Evolutionary conservation across 1,140 invertebrate species (phyloP).

Genomic region (Gonioctena quinquepunctata): DNA sequence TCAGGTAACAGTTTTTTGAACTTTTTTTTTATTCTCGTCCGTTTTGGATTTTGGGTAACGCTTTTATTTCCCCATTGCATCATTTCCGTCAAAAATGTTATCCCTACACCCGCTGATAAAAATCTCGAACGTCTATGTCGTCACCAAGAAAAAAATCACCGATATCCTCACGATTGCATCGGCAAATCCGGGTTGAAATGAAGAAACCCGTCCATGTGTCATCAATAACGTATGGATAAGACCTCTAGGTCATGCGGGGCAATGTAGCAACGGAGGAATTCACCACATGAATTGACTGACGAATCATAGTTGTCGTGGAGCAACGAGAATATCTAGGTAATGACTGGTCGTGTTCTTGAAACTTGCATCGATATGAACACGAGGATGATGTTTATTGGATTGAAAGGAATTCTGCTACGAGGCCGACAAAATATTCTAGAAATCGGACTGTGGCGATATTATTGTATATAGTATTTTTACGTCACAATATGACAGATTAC

Average conservation of each 20-base stretch:
- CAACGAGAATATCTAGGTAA: not conserved
- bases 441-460: too few species aligned
- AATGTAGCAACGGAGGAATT: constrained; percentile 27
- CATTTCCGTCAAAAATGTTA: too few species aligned
- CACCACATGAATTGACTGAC: constrained; percentile 21
- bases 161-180: constrained; percentile 19
- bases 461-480: too few species aligned
- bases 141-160: constrained; percentile 23
- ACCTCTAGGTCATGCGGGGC: constrained; percentile 31
- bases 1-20: too few species aligned
- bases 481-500: too few species aligned
- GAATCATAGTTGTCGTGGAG: constrained; percentile 21
- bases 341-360: not conserved
- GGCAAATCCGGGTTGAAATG: constrained; percentile 32
- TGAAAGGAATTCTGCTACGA: not conserved
- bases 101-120: too few species aligned
- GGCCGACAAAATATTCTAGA: too few species aligned
- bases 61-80: too few species aligned
- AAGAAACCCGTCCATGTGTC: constrained; percentile 38
- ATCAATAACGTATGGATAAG: constrained; percentile 36
- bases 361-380: not conserved
- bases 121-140: not conserved
- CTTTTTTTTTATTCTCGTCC: too few species aligned
- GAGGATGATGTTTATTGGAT: not conserved
- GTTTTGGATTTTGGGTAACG: too few species aligned